Base-by-base conservation (phyloP, 2,888 invertebrate genomes). In the Tiliacea citrago region DNA sequence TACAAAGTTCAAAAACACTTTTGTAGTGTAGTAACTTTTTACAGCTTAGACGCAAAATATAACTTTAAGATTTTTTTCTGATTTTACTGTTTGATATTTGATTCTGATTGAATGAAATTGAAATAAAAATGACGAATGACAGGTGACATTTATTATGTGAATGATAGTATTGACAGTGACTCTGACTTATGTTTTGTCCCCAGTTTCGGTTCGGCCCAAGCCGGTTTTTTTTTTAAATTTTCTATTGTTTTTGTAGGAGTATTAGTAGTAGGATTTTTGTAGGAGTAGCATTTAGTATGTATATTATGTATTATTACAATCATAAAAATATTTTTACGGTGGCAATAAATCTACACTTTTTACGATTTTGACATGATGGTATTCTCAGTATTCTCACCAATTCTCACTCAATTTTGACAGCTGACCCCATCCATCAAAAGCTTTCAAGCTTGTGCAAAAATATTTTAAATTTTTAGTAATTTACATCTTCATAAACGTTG, bases 341-440 rank as follows among this genome's bases (percentile, higher is more conserved):
- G 67, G 80, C 80, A 80, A 78, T 57, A 65, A 57, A 51, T 60
- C 9, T 0, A 21, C 5, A 13, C 2, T 49, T 79, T 73, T n/a
- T n/a, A n/a, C n/a, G n/a, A n/a, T n/a, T 68, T 79, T 70, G 68
- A 76, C 51, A 51, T 65, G 58, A 79, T 51, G n/a, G n/a, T n/a
- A n/a, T n/a, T n/a, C n/a, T n/a, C n/a, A n/a, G n/a, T n/a, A n/a
- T n/a, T n/a, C n/a, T n/a, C n/a, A n/a, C n/a, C 5, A 5, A 72
- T 58, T 68, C 73, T 79, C 70, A 60, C n/a, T 73, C 9, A 76
- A 84, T 79, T 86, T 87, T 86, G 91, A 91, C 89, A 91, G 84
- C 83, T 90, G 86, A 85, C 83, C 87, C 84, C 86, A 84, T 88
- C 85, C 75, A 84, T 90, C 88, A 86, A 87, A 80, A 81, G 79